Percentiles rank a stretch among this genome's conserved stretches.
These are phyloP conservation scores for Porites australiensis DNA, from an alignment of 64 coral and sea anemone species.

Conservation along the genomic window DNA sequence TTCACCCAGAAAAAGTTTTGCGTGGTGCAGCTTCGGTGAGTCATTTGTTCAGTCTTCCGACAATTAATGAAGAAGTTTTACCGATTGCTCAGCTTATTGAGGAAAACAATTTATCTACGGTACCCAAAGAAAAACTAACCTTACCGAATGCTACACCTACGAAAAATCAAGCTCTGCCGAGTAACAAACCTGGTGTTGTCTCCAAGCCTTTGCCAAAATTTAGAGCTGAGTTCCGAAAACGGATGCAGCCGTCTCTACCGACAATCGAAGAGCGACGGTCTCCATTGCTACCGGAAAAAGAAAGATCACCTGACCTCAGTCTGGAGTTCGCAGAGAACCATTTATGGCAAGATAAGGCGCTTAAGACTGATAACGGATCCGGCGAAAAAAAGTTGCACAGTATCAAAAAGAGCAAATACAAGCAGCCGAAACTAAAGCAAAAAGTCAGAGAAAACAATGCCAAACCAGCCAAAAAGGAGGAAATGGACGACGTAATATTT, in stretches of 20 bases:
- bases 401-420: neutral
- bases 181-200: neutral
- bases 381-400: neutral
- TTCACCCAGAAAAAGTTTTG: neutral
- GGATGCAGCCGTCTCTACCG: neutral
- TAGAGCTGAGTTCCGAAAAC: neutral
- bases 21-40: neutral
- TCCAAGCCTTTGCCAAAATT: neutral
- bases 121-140: neutral
- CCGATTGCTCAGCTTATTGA: neutral
- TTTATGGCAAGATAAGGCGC: neutral
- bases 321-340: no score
- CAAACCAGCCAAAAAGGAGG: neutral
- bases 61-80: neutral
- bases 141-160: neutral
- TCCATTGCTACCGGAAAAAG: neutral
- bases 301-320: neutral
- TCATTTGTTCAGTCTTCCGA: neutral
- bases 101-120: neutral
- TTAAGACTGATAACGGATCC: neutral
- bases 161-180: neutral
- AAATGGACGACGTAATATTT: neutral
- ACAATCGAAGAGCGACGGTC: neutral
- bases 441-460: neutral
- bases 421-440: neutral